These are phyloP conservation scores for Carassius gibelio DNA, from an alignment of 2,113 vertebrate species.

Conservation along the genomic window DNA sequence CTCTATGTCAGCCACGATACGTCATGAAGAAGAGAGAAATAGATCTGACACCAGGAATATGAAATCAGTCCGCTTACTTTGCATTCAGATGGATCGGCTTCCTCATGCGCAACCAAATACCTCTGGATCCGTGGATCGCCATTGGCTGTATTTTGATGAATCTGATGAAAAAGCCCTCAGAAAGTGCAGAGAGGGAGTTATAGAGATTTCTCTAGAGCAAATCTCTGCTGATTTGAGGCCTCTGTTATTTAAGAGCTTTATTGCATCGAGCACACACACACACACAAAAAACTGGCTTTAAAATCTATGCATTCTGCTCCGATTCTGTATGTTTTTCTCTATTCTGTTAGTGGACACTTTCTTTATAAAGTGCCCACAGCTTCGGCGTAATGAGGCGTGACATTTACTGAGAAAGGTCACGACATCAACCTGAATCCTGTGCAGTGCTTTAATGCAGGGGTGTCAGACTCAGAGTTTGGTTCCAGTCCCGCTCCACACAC, in stretches of 20 bases:
- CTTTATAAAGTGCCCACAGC: neutral
- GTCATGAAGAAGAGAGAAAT: neutral
- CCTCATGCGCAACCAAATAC: constrained; percentile 20
- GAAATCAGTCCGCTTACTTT: constrained; percentile 19
- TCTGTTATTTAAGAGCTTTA: neutral
- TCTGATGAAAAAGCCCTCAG: neutral
- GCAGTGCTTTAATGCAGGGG: neutral
- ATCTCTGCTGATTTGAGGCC: neutral
- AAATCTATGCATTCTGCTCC: neutral
- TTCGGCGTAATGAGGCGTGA: neutral
- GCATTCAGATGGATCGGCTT: constrained; percentile 30
- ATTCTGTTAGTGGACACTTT: too few relatives aligned
- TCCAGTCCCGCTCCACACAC: too few relatives aligned
- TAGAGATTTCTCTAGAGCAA: neutral
- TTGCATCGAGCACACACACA: neutral
- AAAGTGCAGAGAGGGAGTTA: neutral
- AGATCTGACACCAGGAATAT: neutral
- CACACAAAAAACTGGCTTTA: neutral
- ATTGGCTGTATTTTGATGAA: constrained; percentile 38
- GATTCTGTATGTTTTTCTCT: neutral
- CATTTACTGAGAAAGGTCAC: neutral
- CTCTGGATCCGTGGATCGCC: neutral
- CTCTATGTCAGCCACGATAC: neutral
- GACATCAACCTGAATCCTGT: neutral
- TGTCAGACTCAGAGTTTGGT: too few relatives aligned